Conservation (phyloP, 1,140 invertebrate genomes). For the Whitmania pigra region DNA sequence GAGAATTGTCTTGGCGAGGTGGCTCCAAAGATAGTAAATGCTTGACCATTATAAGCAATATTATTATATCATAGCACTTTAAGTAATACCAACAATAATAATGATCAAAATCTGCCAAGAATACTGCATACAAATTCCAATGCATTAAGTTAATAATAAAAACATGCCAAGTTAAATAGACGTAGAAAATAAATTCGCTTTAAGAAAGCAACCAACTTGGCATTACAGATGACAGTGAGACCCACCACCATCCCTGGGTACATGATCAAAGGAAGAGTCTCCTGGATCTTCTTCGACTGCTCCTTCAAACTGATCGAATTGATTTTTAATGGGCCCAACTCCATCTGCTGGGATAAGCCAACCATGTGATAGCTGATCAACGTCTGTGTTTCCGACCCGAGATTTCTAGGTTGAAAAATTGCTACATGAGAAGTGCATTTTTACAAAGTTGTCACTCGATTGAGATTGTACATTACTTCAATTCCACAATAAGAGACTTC, state of each 20-base stretch:
- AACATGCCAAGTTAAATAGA: not conserved
- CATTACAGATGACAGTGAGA: slow-evolving; percentile 23
- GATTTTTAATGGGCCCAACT: slow-evolving; percentile 22
- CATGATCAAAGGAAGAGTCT: slow-evolving; percentile 19
- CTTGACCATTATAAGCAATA: not conserved
- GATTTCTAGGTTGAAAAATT: slow-evolving; percentile 17
- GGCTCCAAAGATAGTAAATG: too few relatives aligned
- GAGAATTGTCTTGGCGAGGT: too few relatives aligned
- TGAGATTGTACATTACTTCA: not conserved
- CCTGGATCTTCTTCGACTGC: slow-evolving; percentile 12
- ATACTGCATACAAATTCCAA: too few relatives aligned
- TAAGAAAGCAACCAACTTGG: not conserved
- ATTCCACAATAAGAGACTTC: not conserved
- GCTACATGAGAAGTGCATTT: not conserved
- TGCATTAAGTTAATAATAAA: too few relatives aligned
- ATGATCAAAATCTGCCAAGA: too few relatives aligned
- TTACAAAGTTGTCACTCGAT: slow-evolving; percentile 2
- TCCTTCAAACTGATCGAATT: slow-evolving; percentile 9
- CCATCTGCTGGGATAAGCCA: slow-evolving; percentile 22
- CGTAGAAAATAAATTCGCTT: not conserved
- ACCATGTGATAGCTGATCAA: slow-evolving; percentile 24
- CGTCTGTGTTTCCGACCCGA: slow-evolving; percentile 22
- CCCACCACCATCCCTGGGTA: slow-evolving; percentile 25
- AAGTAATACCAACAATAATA: not conserved
- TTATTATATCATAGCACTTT: not conserved